These are phyloP conservation scores for Drosophila maculinotata DNA, from an alignment of 2,888 invertebrate genomes.

Conservation along the genomic window DNA sequence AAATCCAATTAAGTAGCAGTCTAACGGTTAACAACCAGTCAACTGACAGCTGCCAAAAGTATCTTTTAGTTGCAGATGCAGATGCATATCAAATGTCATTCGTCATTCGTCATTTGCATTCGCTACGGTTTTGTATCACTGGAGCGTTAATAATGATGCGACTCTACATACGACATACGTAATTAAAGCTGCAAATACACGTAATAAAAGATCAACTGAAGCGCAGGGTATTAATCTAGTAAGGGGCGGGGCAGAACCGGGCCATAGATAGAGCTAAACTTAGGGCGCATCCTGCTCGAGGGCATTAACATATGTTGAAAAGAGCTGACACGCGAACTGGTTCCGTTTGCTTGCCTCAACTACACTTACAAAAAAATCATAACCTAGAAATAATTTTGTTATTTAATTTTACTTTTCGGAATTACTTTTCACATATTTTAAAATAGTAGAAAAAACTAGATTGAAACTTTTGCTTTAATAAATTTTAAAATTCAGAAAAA, in stretches of 20 bases:
- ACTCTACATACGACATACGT: conserved; percentile 20
- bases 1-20: conserved; percentile 26
- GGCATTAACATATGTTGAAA: conserved; percentile 60
- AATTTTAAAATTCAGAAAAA: too few species aligned
- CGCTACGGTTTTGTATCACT: conserved; percentile 57
- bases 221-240: conserved; percentile 32
- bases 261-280: conserved; percentile 3
- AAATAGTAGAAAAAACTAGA: too few species aligned
- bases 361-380: neutral
- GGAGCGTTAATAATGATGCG: conserved; percentile 70
- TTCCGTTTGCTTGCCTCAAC: conserved; percentile 47
- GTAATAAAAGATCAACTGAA: conserved; percentile 40
- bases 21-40: conserved; percentile 1
- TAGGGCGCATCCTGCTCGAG: conserved; percentile 36
- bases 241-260: conserved; percentile 8
- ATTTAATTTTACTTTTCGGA: neutral
- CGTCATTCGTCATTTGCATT: conserved; percentile 64
- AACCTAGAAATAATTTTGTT: neutral
- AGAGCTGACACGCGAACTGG: conserved; percentile 62
- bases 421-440: neutral
- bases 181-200: conserved; percentile 32
- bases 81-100: conserved; percentile 72
- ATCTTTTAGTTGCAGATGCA: conserved; percentile 9
- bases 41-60: conserved; percentile 37
- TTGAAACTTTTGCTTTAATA: too few species aligned